Conservation (phyloP, 1,140 invertebrate species). For the Agrypnia vestita region DNA sequence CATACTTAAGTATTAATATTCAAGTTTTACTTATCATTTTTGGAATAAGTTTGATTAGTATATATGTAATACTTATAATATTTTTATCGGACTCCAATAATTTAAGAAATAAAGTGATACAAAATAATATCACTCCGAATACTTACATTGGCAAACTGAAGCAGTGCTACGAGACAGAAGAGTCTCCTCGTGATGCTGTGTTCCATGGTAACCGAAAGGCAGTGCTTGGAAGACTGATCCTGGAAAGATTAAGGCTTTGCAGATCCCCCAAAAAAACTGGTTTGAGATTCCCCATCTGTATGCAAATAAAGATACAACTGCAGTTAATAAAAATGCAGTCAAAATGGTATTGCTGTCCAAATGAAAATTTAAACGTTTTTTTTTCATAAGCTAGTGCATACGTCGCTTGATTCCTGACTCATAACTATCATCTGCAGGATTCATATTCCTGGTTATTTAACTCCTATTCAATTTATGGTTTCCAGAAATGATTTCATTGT, state of each 20-base stretch:
- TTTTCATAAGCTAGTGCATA: no score
- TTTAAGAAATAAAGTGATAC: background rate
- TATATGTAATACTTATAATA: no score
- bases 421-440: no score
- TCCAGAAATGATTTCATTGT: no score
- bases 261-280: constrained; percentile 21
- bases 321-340: background rate
- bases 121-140: background rate
- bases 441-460: no score
- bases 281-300: constrained; percentile 1
- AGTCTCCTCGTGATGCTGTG: background rate
- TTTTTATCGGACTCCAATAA: no score
- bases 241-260: background rate
- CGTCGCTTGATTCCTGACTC: no score
- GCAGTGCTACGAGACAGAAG: background rate
- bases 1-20: background rate
- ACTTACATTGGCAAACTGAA: constrained; percentile 16
- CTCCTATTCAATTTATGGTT: no score
- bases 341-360: no score
- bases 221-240: constrained; percentile 2
- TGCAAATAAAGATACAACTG: constrained; percentile 24
- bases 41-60: no score
- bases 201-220: background rate
- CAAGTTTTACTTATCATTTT: background rate
- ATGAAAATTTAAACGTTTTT: no score